These are phyloP conservation scores for Phaonia tiefii DNA, from an alignment of 2,888 invertebrate genomes.

Conservation along the genomic window DNA sequence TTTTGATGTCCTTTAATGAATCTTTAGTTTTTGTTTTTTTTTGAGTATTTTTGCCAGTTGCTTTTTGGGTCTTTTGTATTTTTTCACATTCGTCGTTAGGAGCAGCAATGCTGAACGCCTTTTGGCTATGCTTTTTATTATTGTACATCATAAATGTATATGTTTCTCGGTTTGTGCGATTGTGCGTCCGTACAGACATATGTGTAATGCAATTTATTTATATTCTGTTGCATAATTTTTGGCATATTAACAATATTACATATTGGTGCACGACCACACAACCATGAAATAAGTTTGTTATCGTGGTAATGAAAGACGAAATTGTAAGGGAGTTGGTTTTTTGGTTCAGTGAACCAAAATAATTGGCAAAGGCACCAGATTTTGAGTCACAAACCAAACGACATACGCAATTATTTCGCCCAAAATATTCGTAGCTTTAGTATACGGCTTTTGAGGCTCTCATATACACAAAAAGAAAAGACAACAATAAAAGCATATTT, in stretches of 20 bases:
- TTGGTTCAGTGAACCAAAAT: conserved; percentile 56
- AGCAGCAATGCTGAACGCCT: conserved; percentile 7
- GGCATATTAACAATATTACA: conserved; percentile 39
- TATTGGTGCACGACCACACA: not conserved
- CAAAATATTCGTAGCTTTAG: not conserved
- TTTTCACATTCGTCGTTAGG: not conserved
- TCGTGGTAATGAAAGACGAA: not conserved
- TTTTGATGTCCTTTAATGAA: conserved; percentile 45
- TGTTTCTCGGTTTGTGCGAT: not conserved
- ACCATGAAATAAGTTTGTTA: conserved; percentile 17
- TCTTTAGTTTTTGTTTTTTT: conserved; percentile 11
- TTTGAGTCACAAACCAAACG: not conserved
- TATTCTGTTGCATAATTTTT: conserved; percentile 54
- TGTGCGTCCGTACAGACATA: not conserved
- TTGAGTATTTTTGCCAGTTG: not conserved
- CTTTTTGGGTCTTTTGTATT: not conserved
- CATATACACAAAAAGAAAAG: not conserved
- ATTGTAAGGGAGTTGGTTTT: not conserved
- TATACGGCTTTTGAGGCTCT: not conserved
- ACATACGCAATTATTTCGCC: not conserved
- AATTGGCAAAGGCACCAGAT: conserved; percentile 52
- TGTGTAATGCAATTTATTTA: conserved; percentile 58
- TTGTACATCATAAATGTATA: conserved; percentile 21
- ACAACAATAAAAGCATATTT: conserved; percentile 4
- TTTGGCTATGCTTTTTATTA: conserved; percentile 24